Evolutionary conservation across 2,888 invertebrate species (phyloP).

Genomic region (Catocala sponsa): DNA sequence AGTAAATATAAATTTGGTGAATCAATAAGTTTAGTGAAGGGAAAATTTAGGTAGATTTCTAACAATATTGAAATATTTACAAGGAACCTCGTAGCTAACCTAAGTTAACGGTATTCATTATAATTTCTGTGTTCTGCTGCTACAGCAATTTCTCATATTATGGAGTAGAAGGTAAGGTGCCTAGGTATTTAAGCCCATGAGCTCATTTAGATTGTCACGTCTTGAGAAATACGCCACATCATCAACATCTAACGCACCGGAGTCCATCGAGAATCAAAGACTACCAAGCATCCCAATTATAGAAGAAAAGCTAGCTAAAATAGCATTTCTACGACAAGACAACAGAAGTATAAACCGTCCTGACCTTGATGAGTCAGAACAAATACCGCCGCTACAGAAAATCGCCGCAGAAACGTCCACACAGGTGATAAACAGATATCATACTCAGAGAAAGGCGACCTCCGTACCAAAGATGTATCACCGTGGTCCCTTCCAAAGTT

Average conservation of each 20-base stretch:
- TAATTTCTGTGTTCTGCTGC: no score
- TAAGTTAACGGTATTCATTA: no score
- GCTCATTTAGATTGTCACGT: conserved; percentile 15
- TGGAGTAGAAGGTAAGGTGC: no score
- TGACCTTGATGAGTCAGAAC: conserved; percentile 8
- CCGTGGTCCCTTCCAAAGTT: conserved; percentile 12
- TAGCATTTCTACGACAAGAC: conserved; percentile 2
- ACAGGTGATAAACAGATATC: conserved; percentile 21
- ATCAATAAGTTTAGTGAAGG: no score
- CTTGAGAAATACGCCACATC: conserved; percentile 12
- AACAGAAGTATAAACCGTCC: conserved; percentile 12
- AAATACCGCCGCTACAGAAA: conserved; percentile 10
- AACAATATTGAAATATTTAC: no score
- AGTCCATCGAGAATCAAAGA: conserved; percentile 64
- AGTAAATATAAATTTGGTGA: no score
- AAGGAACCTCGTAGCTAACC: no score
- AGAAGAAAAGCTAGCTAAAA: conserved; percentile 21
- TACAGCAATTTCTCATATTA: no score
- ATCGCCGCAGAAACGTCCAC: conserved; percentile 1
- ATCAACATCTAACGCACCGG: conserved; percentile 46
- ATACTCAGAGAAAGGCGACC: conserved; percentile 28
- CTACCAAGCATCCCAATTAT: conserved; percentile 58
- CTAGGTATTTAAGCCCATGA: no score
- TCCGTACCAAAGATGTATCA: conserved; percentile 37
- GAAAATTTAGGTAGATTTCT: no score